Evolutionary conservation across 2,888 invertebrate genomes (phyloP).

Genomic region (Idaea straminata): DNA sequence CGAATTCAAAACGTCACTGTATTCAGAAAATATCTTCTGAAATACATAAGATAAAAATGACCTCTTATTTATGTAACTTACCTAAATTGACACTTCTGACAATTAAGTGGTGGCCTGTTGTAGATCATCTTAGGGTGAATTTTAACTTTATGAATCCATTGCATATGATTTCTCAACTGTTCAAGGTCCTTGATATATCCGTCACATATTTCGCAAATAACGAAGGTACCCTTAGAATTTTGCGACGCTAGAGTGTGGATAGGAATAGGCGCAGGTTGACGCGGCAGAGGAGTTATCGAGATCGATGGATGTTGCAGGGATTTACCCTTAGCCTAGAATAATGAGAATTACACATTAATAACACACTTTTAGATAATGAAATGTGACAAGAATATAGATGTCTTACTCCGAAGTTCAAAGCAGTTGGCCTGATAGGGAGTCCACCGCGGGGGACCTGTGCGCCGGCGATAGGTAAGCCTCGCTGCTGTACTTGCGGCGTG

Average conservation of each 20-base stretch:
- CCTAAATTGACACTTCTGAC: slow-evolving; percentile 95
- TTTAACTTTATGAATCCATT: slow-evolving; percentile 98
- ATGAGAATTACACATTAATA: neutral
- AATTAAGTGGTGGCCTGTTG: slow-evolving; percentile 95
- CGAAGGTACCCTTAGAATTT: slow-evolving; percentile 86
- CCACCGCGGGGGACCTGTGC: neutral
- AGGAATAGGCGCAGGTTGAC: slow-evolving; percentile 56
- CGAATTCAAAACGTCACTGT: neutral
- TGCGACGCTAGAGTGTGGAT: slow-evolving; percentile 52
- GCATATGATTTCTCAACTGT: slow-evolving; percentile 96
- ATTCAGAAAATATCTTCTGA: neutral
- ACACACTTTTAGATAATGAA: neutral
- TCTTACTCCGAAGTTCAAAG: neutral
- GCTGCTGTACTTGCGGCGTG: slow-evolving; percentile 37
- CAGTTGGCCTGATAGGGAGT: neutral
- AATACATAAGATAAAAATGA: too few relatives aligned
- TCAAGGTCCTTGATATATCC: slow-evolving; percentile 97
- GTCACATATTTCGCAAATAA: slow-evolving; percentile 98
- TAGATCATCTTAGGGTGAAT: slow-evolving; percentile 98
- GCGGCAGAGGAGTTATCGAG: slow-evolving; percentile 93
- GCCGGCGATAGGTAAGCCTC: slow-evolving; percentile 32
- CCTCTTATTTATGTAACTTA: slow-evolving; percentile 25
- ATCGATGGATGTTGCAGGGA: slow-evolving; percentile 87
- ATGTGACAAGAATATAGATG: neutral
- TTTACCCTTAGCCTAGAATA: slow-evolving; percentile 41